Percentiles rank a stretch among this genome's conserved stretches.
Conservation (phyloP, 2,113 vertebrate species). For the Vicugna pacos region DNA sequence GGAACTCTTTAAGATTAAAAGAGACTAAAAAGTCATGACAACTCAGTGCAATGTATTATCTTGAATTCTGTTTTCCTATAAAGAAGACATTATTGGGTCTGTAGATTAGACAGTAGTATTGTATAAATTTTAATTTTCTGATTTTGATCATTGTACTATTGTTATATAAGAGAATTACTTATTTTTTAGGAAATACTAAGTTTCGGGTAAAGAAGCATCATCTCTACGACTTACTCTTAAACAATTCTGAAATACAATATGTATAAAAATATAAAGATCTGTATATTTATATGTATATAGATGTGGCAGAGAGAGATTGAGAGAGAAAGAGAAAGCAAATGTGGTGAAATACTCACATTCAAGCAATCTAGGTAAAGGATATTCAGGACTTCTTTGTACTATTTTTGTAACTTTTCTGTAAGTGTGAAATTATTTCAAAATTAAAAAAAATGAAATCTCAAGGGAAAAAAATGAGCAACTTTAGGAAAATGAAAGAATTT, state of each 20-base stretch:
- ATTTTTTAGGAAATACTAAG: not conserved
- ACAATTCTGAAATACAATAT: not conserved
- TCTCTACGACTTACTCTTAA: not conserved
- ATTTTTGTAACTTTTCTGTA: not conserved
- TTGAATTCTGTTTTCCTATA: not conserved
- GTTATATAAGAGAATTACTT: not conserved
- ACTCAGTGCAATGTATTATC: not conserved
- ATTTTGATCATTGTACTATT: not conserved
- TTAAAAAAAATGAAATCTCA: slow-evolving; percentile 9
- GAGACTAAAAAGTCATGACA: not conserved
- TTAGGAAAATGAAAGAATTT: slow-evolving; percentile 37
- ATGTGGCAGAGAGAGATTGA: not conserved
- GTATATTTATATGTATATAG: not conserved
- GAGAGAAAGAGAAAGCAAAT: not conserved
- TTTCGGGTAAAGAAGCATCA: not conserved
- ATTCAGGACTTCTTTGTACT: not conserved
- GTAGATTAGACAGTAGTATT: not conserved
- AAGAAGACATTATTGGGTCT: not conserved
- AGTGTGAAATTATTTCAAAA: not conserved
- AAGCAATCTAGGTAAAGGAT: not conserved
- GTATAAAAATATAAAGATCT: not conserved
- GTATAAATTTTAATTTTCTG: not conserved
- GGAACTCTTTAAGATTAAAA: not conserved
- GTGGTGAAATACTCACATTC: not conserved
- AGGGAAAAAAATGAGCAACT: not conserved